phyloP scores from a whole-genome alignment of 2,113 vertebrate genomes.

The Megaceryle torquata region DNA sequence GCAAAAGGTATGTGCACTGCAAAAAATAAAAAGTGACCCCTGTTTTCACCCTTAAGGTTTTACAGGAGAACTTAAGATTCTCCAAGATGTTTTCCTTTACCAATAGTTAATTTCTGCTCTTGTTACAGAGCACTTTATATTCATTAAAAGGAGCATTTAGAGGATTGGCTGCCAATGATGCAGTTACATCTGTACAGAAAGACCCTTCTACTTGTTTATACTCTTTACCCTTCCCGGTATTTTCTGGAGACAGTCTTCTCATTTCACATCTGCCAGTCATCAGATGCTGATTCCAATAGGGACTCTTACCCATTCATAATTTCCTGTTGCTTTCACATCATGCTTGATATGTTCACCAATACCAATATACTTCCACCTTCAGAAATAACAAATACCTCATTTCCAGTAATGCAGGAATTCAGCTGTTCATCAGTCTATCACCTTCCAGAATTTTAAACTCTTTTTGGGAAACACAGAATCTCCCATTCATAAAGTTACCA shows the following conservation, averaged over 20 bases:
- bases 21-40: background rate
- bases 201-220: background rate
- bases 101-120: conserved; percentile 1
- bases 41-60: background rate
- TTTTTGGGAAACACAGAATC: background rate
- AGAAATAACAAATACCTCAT: background rate
- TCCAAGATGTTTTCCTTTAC: background rate
- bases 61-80: background rate
- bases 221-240: conserved; percentile 2
- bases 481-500: background rate
- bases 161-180: conserved; percentile 25
- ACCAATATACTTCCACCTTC: background rate
- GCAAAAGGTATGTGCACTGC: background rate
- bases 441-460: background rate
- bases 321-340: conserved; percentile 19
- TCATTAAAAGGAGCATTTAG: background rate
- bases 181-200: background rate
- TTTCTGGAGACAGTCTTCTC: conserved; percentile 13
- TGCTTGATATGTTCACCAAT: conserved; percentile 21
- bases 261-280: conserved; percentile 51
- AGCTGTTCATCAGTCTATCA: background rate
- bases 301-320: conserved; percentile 17
- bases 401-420: background rate
- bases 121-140: background rate
- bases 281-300: conserved; percentile 21